Percentiles rank a stretch among this genome's conserved stretches.
Conservation (phyloP, 1,140 invertebrate genomes). For the Trichogramma pretiosum region DNA sequence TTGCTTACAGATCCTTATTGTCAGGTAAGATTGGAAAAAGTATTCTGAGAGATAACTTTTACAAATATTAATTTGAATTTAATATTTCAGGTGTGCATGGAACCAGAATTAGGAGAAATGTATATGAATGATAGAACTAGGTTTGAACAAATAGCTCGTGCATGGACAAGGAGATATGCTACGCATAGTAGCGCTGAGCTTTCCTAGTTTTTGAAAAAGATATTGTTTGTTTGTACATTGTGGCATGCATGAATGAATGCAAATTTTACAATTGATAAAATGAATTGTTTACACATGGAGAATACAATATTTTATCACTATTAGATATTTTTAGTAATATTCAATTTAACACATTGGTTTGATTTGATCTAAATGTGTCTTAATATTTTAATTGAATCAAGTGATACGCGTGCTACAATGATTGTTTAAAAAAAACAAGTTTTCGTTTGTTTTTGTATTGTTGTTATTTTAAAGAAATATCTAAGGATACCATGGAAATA, state of each 20-base stretch:
- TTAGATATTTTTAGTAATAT: conserved; percentile 13
- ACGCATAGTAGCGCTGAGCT: conserved; percentile 74
- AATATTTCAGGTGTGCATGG: conserved; percentile 72
- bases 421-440: no score
- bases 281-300: conserved; percentile 11
- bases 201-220: conserved; percentile 22
- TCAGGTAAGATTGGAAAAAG: conserved; percentile 46
- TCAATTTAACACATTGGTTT: no score
- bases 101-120: conserved; percentile 73
- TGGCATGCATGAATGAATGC: conserved; percentile 17
- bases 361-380: no score
- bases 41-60: neutral
- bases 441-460: no score
- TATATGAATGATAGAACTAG: conserved; percentile 65
- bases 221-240: conserved; percentile 13
- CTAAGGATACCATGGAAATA: no score
- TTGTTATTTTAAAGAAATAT: no score
- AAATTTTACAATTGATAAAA: conserved; percentile 16
- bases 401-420: no score
- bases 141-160: conserved; percentile 74
- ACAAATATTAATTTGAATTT: conserved; percentile 1
- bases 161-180: conserved; percentile 89
- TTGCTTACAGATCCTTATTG: conserved; percentile 88
- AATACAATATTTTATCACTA: conserved; percentile 17
- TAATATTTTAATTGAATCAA: no score